Evolutionary conservation across 2,888 invertebrate genomes (phyloP).

Genomic region (Willowsia nigromaculata): DNA sequence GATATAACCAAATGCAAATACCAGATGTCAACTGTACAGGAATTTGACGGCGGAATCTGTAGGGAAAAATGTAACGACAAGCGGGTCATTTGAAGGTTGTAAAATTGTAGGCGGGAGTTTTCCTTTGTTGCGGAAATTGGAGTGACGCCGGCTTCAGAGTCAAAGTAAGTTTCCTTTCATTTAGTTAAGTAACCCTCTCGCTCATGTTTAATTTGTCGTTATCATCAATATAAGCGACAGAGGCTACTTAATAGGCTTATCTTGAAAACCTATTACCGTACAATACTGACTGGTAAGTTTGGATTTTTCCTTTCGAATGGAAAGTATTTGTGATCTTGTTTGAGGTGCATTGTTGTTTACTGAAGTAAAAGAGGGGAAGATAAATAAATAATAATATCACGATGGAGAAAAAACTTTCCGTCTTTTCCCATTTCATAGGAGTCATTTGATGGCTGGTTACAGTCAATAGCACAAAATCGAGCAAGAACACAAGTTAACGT

Average conservation of each 20-base stretch:
- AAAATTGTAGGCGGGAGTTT: background rate
- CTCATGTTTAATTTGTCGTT: background rate
- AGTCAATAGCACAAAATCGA: too few species aligned
- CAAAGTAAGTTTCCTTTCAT: background rate
- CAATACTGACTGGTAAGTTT: background rate
- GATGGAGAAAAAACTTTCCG: too few species aligned
- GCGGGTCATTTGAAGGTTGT: slow-evolving; percentile 26
- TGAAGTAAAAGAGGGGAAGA: background rate
- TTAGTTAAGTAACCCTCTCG: background rate
- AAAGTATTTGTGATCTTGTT: too few species aligned
- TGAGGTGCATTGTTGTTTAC: background rate
- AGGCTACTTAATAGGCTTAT: background rate
- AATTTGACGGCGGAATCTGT: too few species aligned
- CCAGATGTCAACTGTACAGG: background rate
- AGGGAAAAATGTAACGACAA: slow-evolving; percentile 13
- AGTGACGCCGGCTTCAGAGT: background rate
- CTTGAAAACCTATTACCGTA: slow-evolving; percentile 12
- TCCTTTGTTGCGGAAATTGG: background rate
- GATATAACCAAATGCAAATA: background rate
- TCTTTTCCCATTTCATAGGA: too few species aligned
- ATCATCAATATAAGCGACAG: background rate
- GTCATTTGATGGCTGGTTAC: too few species aligned
- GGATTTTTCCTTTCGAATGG: background rate
- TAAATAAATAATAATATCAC: too few species aligned
- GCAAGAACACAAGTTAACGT: background rate